Evolutionary conservation across 2,113 vertebrate genomes (phyloP).

Genomic region (Cyphomyrus plagiostoma): DNA sequence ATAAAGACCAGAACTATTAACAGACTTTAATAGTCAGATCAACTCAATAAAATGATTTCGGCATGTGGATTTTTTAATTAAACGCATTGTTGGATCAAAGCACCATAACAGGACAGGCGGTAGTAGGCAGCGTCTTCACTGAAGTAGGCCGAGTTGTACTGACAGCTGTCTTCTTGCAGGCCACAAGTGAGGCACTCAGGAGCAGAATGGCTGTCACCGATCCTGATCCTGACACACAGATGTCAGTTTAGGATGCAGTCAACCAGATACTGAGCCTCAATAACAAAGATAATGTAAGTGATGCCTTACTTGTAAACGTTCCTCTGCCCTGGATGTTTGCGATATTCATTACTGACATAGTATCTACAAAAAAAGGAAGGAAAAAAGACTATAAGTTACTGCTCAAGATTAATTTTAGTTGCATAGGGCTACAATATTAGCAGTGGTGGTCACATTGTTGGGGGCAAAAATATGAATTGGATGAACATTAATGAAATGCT

Average conservation of each 20-base stretch:
- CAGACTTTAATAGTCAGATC: background rate
- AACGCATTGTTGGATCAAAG: conserved; percentile 49
- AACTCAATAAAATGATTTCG: background rate
- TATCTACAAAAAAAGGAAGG: conserved; percentile 64
- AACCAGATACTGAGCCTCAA: background rate
- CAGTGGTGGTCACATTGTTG: background rate
- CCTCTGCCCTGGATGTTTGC: conserved; percentile 70
- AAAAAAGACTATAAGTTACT: background rate
- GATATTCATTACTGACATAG: conserved; percentile 83
- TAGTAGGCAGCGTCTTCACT: conserved; percentile 76
- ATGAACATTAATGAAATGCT: background rate
- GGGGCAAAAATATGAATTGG: background rate
- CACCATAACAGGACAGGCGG: conserved; percentile 82
- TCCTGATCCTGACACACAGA: conserved; percentile 60
- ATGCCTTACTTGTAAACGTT: conserved; percentile 72
- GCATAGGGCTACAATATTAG: background rate
- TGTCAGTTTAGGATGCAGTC: background rate
- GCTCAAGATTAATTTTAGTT: background rate
- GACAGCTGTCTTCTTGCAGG: conserved; percentile 71
- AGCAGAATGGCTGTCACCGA: conserved; percentile 49
- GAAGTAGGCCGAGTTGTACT: conserved; percentile 83
- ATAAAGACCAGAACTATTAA: conserved; percentile 2
- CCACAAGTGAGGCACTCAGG: conserved; percentile 77
- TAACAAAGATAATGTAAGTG: background rate
- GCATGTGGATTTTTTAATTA: conserved; percentile 37